Evolutionary conservation across 2,888 invertebrate species (phyloP).

Genomic region (Linnaemya tessellans): DNA sequence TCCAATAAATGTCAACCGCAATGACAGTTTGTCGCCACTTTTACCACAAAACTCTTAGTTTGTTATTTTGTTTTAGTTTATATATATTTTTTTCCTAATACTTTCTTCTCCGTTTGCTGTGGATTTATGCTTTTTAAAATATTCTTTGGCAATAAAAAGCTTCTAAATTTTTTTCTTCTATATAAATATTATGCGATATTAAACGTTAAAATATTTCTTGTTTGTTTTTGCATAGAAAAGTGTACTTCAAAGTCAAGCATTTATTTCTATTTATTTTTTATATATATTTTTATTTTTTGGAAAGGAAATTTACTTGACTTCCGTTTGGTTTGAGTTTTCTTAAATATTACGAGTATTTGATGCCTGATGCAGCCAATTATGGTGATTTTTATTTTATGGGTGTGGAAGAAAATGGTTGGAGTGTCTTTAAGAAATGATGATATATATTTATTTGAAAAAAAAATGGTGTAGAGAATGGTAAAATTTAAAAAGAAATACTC

Average conservation of each 20-base stretch:
- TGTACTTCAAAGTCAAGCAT: slow-evolving; percentile 15
- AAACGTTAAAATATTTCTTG: slow-evolving; percentile 25
- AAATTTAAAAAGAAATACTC: no score
- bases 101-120: neutral
- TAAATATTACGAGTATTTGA: neutral
- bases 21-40: slow-evolving; percentile 72
- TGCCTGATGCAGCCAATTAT: slow-evolving; percentile 29
- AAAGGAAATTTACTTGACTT: slow-evolving; percentile 27
- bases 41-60: slow-evolving; percentile 60
- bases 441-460: neutral
- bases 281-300: neutral
- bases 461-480: no score
- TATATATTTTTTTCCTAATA: no score
- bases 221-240: slow-evolving; percentile 33
- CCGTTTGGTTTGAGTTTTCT: slow-evolving; percentile 27
- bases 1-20: slow-evolving; percentile 70
- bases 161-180: slow-evolving; percentile 22
- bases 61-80: slow-evolving; percentile 52
- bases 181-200: slow-evolving; percentile 43
- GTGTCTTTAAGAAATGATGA: neutral
- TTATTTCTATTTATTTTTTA: slow-evolving; percentile 7
- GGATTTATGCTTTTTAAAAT: slow-evolving; percentile 38
- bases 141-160: slow-evolving; percentile 58
- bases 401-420: neutral
- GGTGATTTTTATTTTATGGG: neutral